Percentiles rank a stretch among this genome's conserved stretches.
Conservation (phyloP, 2,888 invertebrate species). For the Tanypteryx hageni region DNA sequence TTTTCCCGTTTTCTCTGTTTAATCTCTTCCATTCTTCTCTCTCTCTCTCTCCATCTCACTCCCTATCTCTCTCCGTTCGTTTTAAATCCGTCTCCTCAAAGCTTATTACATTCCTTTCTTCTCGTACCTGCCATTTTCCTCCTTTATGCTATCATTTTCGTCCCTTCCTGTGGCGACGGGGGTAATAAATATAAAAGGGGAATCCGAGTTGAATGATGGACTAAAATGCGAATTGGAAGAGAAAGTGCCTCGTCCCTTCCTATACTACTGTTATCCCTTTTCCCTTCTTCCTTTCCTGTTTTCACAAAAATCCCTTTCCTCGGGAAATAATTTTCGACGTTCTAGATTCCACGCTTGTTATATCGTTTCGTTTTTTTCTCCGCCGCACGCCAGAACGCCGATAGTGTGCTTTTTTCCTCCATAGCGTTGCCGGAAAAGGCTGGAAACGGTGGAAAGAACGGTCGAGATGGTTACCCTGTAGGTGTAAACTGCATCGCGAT, state of each 20-base stretch:
- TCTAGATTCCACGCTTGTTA: neutral
- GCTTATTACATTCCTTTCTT: conserved; percentile 27
- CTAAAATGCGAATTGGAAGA: neutral
- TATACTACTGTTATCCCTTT: neutral
- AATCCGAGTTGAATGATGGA: neutral
- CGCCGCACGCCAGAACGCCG: no score
- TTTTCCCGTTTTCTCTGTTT: neutral
- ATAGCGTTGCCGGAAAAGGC: no score
- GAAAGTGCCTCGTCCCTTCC: no score
- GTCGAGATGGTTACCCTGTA: no score
- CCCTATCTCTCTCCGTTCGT: neutral
- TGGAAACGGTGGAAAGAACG: no score
- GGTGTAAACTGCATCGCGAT: no score
- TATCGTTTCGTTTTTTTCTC: no score
- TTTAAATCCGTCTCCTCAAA: neutral
- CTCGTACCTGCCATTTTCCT: neutral
- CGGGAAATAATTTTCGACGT: neutral
- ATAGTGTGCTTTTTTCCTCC: no score
- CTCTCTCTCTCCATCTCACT: neutral
- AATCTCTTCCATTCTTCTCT: neutral
- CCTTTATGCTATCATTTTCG: neutral
- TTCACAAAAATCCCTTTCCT: neutral
- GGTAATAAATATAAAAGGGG: conserved; percentile 15
- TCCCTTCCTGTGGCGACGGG: neutral
- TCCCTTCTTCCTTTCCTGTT: neutral